Evolutionary conservation across 1,140 invertebrate species (phyloP).

Genomic region (Hylaeus anthracinus): DNA sequence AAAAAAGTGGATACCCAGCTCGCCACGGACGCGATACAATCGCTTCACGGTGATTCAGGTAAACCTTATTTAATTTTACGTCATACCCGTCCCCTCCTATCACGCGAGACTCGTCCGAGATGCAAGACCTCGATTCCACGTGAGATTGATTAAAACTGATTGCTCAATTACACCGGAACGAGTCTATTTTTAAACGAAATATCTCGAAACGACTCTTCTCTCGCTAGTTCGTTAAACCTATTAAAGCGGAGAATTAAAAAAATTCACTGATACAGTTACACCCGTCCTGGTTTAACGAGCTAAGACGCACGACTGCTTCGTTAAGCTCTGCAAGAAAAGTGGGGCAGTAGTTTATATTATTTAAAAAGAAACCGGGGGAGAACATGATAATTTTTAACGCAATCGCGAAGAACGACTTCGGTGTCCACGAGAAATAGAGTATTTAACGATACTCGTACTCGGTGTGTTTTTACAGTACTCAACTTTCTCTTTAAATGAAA

Average conservation of each 20-base stretch:
- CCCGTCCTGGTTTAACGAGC: slow-evolving; percentile 21
- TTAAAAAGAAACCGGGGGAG: not conserved
- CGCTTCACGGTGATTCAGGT: slow-evolving; percentile 30
- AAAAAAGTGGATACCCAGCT: not conserved
- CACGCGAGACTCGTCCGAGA: slow-evolving; percentile 16
- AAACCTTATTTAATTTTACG: slow-evolving; percentile 44
- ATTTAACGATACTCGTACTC: too few species aligned
- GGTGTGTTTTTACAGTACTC: too few species aligned
- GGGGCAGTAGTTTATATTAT: not conserved
- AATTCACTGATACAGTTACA: slow-evolving; percentile 7
- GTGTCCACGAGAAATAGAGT: too few species aligned
- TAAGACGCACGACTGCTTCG: slow-evolving; percentile 15
- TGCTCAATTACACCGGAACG: slow-evolving; percentile 17
- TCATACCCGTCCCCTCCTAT: slow-evolving; percentile 1
- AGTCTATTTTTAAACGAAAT: not conserved
- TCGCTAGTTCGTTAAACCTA: slow-evolving; percentile 24
- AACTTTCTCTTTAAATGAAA: too few species aligned
- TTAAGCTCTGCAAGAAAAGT: slow-evolving; percentile 1
- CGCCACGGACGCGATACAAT: slow-evolving; percentile 14
- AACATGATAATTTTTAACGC: slow-evolving; percentile 11
- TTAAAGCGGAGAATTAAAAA: not conserved
- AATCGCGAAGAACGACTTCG: not conserved
- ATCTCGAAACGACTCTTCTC: not conserved
- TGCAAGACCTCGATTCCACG: not conserved
- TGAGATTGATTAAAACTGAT: slow-evolving; percentile 41